A percentile compares a stretch with the other conserved stretches of the same genome.
Evolutionary conservation across 2,797 vertebrate genomes (phyloP).

Genomic region (Mallotus villosus): DNA sequence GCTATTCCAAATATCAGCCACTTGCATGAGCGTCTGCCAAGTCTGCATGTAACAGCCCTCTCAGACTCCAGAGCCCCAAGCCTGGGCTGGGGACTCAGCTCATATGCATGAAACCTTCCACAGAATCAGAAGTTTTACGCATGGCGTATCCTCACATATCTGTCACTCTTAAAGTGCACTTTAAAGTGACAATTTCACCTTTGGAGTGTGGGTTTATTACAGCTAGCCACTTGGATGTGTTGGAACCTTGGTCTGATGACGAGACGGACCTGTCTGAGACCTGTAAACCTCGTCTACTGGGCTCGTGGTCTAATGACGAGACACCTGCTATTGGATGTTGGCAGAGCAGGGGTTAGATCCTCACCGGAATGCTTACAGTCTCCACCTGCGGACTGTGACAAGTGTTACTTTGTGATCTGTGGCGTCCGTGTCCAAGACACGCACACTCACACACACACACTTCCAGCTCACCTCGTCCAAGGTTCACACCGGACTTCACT

Average conservation of each 20-base stretch:
- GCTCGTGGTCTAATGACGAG: background rate
- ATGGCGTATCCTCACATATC: too few species aligned
- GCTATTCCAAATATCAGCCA: slow-evolving; percentile 67
- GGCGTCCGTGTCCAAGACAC: background rate
- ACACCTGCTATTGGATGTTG: background rate
- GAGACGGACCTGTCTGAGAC: background rate
- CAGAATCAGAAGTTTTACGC: too few species aligned
- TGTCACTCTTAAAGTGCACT: too few species aligned
- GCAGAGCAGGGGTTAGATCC: background rate
- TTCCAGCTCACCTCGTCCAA: background rate
- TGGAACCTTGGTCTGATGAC: too few species aligned
- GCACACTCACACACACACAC: background rate
- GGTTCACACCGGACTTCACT: slow-evolving; percentile 3
- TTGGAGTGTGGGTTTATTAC: too few species aligned
- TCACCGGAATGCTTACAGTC: background rate
- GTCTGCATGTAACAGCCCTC: slow-evolving; percentile 12
- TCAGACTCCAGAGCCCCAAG: background rate
- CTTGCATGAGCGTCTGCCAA: slow-evolving; percentile 40
- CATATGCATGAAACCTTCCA: too few species aligned
- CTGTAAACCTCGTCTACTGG: background rate
- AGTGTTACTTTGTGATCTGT: background rate
- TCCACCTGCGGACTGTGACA: background rate
- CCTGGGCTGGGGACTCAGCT: too few species aligned
- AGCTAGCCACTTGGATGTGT: too few species aligned
- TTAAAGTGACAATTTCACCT: too few species aligned